Percentiles rank a stretch among this genome's conserved stretches.
Evolutionary conservation across 2,113 vertebrate species (phyloP).

Genomic region (Scytalopus superciliaris): DNA sequence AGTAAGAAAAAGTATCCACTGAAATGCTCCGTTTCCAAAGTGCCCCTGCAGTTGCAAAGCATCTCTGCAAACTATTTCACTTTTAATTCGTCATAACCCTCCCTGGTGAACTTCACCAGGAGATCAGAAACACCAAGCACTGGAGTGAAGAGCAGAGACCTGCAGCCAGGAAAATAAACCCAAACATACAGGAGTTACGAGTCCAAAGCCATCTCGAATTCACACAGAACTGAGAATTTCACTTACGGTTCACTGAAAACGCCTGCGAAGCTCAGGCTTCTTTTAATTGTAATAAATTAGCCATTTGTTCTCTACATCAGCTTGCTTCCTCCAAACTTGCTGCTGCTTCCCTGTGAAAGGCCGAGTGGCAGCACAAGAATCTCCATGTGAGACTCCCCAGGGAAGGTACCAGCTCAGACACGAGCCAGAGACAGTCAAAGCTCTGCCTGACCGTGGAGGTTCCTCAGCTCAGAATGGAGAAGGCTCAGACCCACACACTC

Average conservation of each 20-base stretch:
- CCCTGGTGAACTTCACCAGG: background rate
- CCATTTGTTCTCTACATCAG: background rate
- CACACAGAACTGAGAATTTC: background rate
- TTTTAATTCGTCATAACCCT: background rate
- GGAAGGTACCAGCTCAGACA: background rate
- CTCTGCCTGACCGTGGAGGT: accelerated
- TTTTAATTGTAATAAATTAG: background rate
- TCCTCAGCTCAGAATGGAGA: background rate
- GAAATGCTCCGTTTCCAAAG: background rate
- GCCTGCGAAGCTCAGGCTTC: background rate
- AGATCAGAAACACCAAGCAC: background rate
- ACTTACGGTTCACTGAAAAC: background rate
- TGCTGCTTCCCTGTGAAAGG: background rate
- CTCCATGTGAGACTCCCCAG: too few relatives aligned
- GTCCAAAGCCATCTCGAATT: background rate
- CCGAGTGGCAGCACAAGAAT: background rate
- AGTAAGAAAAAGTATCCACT: background rate
- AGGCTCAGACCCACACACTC: background rate
- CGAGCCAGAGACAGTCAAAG: background rate
- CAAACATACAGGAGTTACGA: background rate
- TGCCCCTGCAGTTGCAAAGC: background rate
- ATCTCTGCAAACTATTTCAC: background rate
- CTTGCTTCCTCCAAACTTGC: background rate
- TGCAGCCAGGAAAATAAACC: background rate
- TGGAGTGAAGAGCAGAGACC: background rate